Evolutionary conservation across 1,140 invertebrate species (phyloP).

Genomic region (Drosophila subpulchrella): DNA sequence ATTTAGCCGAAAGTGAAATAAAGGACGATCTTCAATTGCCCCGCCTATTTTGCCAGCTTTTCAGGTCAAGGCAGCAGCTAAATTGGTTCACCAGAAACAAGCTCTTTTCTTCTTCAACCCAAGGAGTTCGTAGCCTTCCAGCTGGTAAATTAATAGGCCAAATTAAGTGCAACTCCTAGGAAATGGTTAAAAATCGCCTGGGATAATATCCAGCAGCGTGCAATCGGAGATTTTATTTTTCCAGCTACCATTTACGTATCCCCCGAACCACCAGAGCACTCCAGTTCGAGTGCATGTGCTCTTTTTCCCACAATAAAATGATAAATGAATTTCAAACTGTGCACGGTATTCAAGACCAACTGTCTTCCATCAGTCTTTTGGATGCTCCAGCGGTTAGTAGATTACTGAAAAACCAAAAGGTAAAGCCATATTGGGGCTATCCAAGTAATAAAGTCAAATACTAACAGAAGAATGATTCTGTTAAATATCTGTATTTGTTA

Average conservation of each 20-base stretch:
- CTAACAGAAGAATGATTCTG: slow-evolving; percentile 33
- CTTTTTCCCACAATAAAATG: slow-evolving; percentile 68
- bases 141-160: slow-evolving; percentile 60
- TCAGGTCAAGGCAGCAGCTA: slow-evolving; percentile 42
- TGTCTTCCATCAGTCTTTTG: slow-evolving; percentile 54
- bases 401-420: slow-evolving; percentile 8
- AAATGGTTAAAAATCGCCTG: slow-evolving; percentile 60
- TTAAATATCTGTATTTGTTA: slow-evolving; percentile 26
- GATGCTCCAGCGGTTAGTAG: neutral
- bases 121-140: slow-evolving; percentile 13
- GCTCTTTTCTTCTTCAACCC: neutral
- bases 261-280: slow-evolving; percentile 17
- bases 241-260: slow-evolving; percentile 55
- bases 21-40: slow-evolving; percentile 38
- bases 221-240: slow-evolving; percentile 31
- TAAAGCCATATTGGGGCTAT: neutral
- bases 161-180: slow-evolving; percentile 64
- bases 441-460: slow-evolving; percentile 38
- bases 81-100: slow-evolving; percentile 1
- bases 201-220: slow-evolving; percentile 64
- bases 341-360: slow-evolving; percentile 65
- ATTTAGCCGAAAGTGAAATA: slow-evolving; percentile 41
- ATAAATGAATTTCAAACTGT: slow-evolving; percentile 81
- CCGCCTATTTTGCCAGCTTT: slow-evolving; percentile 21
- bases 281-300: slow-evolving; percentile 13